Conservation (phyloP, 2,888 invertebrate genomes). For the Mamestra brassicae region DNA sequence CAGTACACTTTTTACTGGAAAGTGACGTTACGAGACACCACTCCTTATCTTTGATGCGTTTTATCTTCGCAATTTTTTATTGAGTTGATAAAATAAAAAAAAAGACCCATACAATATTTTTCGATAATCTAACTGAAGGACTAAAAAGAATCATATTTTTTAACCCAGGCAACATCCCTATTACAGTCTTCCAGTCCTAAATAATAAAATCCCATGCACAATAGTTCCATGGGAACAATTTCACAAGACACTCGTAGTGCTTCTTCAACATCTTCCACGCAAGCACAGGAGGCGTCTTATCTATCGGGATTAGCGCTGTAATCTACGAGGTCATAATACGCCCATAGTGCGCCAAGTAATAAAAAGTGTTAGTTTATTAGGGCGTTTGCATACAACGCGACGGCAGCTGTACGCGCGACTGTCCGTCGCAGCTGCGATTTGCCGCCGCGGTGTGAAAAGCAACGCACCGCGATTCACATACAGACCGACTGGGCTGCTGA, state of each 20-base stretch:
- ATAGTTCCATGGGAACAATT: slow-evolving; percentile 44
- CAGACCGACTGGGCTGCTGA: slow-evolving; percentile 75
- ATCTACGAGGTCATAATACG: slow-evolving; percentile 68
- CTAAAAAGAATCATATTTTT: no score
- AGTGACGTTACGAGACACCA: no score
- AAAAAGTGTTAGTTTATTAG: slow-evolving; percentile 89
- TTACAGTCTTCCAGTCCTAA: not conserved
- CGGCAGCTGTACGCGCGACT: slow-evolving; percentile 81
- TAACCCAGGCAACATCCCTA: not conserved
- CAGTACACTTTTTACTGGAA: no score
- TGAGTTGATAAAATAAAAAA: no score
- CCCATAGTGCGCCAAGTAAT: slow-evolving; percentile 77
- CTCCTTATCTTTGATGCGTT: no score
- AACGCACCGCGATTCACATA: slow-evolving; percentile 85
- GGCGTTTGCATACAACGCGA: slow-evolving; percentile 87
- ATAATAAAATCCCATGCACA: not conserved
- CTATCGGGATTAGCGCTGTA: slow-evolving; percentile 65
- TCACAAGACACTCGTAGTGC: slow-evolving; percentile 3
- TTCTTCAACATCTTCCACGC: slow-evolving; percentile 43
- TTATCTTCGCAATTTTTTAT: no score
- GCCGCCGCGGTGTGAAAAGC: slow-evolving; percentile 86
- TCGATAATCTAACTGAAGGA: no score
- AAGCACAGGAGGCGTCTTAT: slow-evolving; percentile 54
- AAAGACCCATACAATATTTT: no score
- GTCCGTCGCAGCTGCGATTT: slow-evolving; percentile 82